Percentiles rank a stretch among this genome's conserved stretches.
These are phyloP conservation scores for Cheiracanthium punctorium DNA, from an alignment of 2,888 invertebrate genomes.

Conservation along the genomic window DNA sequence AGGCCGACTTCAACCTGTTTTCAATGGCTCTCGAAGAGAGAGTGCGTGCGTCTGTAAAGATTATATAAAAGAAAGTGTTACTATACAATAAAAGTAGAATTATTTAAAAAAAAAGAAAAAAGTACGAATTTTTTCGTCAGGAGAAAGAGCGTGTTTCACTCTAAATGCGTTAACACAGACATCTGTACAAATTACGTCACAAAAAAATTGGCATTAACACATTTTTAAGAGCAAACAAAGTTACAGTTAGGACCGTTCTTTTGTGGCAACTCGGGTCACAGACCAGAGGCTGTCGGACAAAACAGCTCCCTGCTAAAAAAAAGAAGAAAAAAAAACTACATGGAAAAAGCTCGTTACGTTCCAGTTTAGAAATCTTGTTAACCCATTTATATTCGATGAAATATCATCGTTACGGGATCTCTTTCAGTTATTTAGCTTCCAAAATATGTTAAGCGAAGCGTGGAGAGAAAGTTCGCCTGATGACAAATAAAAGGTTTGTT, in stretches of 20 bases:
- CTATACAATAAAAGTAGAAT: too few species aligned
- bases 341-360: slow-evolving; percentile 1
- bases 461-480: not conserved
- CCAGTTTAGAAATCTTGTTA: slow-evolving; percentile 5
- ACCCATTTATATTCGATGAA: not conserved
- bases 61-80: too few species aligned
- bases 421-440: not conserved
- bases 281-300: not conserved
- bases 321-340: not conserved
- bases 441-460: not conserved
- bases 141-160: not conserved
- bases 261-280: not conserved
- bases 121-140: too few species aligned
- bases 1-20: too few species aligned
- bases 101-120: too few species aligned
- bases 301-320: not conserved
- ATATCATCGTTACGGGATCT: not conserved
- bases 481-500: not conserved
- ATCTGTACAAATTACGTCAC: not conserved
- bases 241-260: slow-evolving; percentile 11
- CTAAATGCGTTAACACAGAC: not conserved
- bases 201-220: not conserved
- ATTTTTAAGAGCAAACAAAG: not conserved
- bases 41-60: too few species aligned
- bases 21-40: too few species aligned